Evolutionary conservation across 2,113 vertebrate species (phyloP).

Genomic region (Cacatua alba): DNA sequence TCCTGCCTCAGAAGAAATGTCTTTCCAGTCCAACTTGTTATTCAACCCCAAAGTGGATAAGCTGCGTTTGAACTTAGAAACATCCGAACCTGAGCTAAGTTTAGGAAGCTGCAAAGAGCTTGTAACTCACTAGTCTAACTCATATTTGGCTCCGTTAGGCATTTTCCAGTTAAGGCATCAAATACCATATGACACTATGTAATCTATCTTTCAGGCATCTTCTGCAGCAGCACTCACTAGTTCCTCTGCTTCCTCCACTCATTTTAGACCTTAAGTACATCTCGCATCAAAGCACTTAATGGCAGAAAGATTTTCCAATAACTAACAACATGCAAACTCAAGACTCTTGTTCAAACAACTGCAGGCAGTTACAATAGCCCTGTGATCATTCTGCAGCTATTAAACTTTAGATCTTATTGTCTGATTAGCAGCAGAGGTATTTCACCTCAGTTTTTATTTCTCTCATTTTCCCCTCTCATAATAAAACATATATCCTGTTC

Average conservation of each 20-base stretch:
- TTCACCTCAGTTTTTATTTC: conserved; percentile 26
- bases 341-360: conserved; percentile 53
- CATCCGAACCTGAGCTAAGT: conserved; percentile 21
- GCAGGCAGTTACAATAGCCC: conserved; percentile 38
- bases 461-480: conserved; percentile 22
- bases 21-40: conserved; percentile 13
- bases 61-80: conserved; percentile 41
- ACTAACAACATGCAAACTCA: conserved; percentile 20
- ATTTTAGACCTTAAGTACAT: conserved; percentile 63
- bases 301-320: conserved; percentile 64
- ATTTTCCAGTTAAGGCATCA: conserved; percentile 66
- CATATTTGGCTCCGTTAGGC: conserved; percentile 29
- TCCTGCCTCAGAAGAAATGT: neutral
- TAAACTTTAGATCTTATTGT: conserved; percentile 7
- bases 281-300: conserved; percentile 62
- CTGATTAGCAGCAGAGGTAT: conserved; percentile 7
- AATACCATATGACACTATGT: conserved; percentile 33
- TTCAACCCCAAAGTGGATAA: conserved; percentile 34
- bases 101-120: conserved; percentile 27
- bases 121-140: conserved; percentile 37
- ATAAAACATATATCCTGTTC: conserved; percentile 32
- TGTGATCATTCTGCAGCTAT: conserved; percentile 7
- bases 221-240: neutral
- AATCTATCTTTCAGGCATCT: conserved; percentile 64
- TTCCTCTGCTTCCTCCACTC: conserved; percentile 45